Evolutionary conservation across 2,888 invertebrate species (phyloP).

Genomic region (Platerodrilus igneus): DNA sequence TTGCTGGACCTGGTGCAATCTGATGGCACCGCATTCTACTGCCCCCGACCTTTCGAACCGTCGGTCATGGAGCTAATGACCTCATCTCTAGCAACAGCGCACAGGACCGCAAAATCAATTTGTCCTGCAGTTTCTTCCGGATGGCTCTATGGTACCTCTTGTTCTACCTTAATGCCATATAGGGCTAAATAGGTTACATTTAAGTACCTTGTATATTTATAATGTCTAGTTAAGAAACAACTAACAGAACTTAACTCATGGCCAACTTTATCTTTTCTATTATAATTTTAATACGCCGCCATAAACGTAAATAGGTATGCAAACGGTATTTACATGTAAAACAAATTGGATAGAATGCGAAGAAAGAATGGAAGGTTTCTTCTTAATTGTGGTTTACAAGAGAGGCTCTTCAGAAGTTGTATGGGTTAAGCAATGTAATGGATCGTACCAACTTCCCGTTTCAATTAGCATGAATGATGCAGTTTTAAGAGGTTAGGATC

Average conservation of each 20-base stretch:
- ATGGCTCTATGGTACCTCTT: slow-evolving; percentile 22
- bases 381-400: no score
- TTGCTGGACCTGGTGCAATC: slow-evolving; percentile 27
- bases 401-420: no score
- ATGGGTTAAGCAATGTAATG: no score
- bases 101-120: slow-evolving; percentile 33
- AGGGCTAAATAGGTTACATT: slow-evolving; percentile 37
- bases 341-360: no score
- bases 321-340: slow-evolving; percentile 21
- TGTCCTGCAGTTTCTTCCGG: slow-evolving; percentile 28
- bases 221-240: slow-evolving; percentile 35
- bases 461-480: no score
- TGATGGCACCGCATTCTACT: slow-evolving; percentile 25
- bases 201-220: slow-evolving; percentile 35
- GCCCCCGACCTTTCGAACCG: slow-evolving; percentile 36
- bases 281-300: slow-evolving; percentile 19
- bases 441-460: no score
- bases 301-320: slow-evolving; percentile 24
- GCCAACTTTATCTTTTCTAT: slow-evolving; percentile 18
- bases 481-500: no score
- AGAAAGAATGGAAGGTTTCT: no score
- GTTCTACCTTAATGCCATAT: slow-evolving; percentile 32
- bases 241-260: slow-evolving; percentile 19
- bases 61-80: slow-evolving; percentile 37
- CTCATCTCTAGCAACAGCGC: slow-evolving; percentile 28